Evolutionary conservation across 2,113 vertebrate genomes (phyloP).

Genomic region (Python bivittatus): DNA sequence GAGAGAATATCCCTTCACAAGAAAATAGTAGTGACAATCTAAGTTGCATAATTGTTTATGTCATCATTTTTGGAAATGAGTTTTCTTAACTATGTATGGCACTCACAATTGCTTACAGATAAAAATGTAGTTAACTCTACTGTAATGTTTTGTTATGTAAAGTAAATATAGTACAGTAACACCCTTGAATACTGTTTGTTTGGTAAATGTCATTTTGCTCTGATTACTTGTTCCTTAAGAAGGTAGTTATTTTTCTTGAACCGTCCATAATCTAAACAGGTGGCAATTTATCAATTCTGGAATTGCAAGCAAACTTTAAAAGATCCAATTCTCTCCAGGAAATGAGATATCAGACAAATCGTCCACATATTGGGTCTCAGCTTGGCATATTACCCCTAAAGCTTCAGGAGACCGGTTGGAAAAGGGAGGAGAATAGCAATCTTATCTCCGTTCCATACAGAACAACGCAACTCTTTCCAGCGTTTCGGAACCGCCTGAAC

Average conservation of each 20-base stretch:
- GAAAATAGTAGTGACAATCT: neutral
- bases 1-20: neutral
- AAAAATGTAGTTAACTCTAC: neutral
- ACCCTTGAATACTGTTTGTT: neutral
- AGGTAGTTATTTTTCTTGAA: neutral
- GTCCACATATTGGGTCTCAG: neutral
- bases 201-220: neutral
- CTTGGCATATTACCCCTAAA: neutral
- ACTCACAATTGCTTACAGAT: neutral
- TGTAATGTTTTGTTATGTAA: neutral
- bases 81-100: neutral
- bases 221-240: neutral
- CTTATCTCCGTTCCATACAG: neutral
- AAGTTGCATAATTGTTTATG: neutral
- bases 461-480: no score
- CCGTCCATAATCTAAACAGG: neutral
- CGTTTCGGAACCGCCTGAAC: neutral
- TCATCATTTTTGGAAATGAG: neutral
- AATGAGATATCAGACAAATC: neutral
- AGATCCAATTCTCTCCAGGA: neutral
- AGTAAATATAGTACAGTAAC: neutral
- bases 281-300: neutral
- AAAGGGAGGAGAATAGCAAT: neutral
- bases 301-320: neutral
- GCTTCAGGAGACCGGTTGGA: neutral